Percentiles rank a stretch among this genome's conserved stretches.
Conservation (phyloP, 2,888 invertebrate species). For the Limnephilus lunatus region DNA sequence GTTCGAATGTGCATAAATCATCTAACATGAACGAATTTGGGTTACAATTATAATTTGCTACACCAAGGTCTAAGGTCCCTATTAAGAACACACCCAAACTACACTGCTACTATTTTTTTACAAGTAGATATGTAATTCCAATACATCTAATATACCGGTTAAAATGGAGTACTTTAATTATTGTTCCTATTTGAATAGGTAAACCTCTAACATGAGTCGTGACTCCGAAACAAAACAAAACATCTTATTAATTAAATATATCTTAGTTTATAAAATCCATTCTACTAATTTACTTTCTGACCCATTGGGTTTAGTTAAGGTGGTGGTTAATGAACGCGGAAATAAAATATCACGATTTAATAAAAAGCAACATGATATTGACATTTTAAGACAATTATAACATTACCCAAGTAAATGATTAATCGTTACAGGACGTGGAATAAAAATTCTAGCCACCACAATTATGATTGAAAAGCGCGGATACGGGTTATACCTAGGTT, state of each 20-base stretch:
- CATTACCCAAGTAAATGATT: neutral
- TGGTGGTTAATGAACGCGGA: slow-evolving; percentile 20
- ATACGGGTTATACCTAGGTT: neutral
- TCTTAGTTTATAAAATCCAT: slow-evolving; percentile 4
- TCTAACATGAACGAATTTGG: too few relatives aligned
- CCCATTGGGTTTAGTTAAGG: neutral
- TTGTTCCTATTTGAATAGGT: neutral
- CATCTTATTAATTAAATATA: neutral
- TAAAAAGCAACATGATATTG: slow-evolving; percentile 13
- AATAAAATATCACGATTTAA: slow-evolving; percentile 31
- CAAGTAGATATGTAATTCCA: too few relatives aligned
- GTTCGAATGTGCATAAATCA: too few relatives aligned
- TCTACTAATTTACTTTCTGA: slow-evolving; percentile 14
- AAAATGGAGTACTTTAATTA: neutral
- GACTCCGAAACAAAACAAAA: neutral
- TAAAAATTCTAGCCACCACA: neutral
- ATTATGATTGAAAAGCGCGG: neutral
- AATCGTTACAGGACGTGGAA: neutral
- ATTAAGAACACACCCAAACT: neutral
- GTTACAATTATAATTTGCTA: neutral
- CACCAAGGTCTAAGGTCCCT: neutral
- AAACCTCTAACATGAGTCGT: slow-evolving; percentile 6
- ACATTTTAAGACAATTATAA: slow-evolving; percentile 28
- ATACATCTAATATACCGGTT: neutral
- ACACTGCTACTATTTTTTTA: neutral